These are phyloP conservation scores for Calliphora vomitoria DNA, from an alignment of 2,888 invertebrate genomes.

Conservation along the genomic window DNA sequence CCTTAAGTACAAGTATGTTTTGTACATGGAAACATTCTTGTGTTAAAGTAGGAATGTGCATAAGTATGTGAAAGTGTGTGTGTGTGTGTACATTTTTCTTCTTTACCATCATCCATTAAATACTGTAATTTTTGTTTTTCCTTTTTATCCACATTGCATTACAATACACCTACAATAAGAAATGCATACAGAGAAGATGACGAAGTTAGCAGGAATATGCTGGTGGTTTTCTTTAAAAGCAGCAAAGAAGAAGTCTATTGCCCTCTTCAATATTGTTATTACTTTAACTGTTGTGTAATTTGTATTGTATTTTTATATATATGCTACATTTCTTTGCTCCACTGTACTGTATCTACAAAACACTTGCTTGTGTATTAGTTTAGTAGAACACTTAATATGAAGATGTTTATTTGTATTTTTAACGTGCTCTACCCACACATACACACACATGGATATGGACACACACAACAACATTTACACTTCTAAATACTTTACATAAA, in stretches of 20 bases:
- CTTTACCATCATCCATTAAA: conserved; percentile 51
- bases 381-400: conserved; percentile 34
- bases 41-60: conserved; percentile 1
- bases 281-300: neutral
- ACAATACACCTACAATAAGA: neutral
- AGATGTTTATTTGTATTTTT: conserved; percentile 45
- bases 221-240: neutral
- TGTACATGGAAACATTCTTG: conserved; percentile 16
- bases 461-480: too few species aligned
- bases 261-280: neutral
- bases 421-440: neutral
- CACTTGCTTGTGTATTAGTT: neutral
- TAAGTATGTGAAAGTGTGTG: neutral
- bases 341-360: neutral
- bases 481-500: conserved; percentile 40
- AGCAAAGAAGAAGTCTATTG: too few species aligned
- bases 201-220: neutral
- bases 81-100: conserved; percentile 1
- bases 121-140: conserved; percentile 14
- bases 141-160: conserved; percentile 35
- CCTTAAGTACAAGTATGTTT: conserved; percentile 50
- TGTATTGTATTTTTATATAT: too few species aligned
- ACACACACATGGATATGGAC: too few species aligned
- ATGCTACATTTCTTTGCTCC: neutral
- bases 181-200: neutral